Evolutionary conservation across 2,113 vertebrate genomes (phyloP), one percentile per base, ranked within the genome.

Genomic region (Nycticorax nycticorax): DNA sequence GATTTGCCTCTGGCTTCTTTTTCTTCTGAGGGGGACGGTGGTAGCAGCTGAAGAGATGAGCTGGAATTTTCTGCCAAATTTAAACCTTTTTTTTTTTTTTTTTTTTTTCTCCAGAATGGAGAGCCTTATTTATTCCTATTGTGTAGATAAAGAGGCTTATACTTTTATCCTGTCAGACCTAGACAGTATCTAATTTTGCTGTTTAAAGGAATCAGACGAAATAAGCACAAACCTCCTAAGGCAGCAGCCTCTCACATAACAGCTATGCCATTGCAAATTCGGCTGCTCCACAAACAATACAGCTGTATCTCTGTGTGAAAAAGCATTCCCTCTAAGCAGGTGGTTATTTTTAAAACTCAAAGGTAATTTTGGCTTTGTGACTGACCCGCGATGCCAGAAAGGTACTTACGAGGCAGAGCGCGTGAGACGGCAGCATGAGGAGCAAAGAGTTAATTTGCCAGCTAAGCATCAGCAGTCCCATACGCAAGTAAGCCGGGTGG

Each of bases 151-250:
- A 68, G 21, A 81, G n/a, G 52, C 39, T 93, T 94, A 13, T 48
- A 50, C 73, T 95, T 94, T 96, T 82, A 93, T 77, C 48, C 18
- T 83, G 43, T 94, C 74, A 85, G 73, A 95, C 82, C 80, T 94
- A 75, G 84, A 60, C 60, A 81, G 57, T 62, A 67, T 96, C 90
- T 92, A 92, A 90, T 93, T 96, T 93, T 95, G 47, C 76, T 62
- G 28, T 86, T 93, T 74, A 88, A 77, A 93, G 48, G 43, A 92
- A 57, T 92, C 28, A 41, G 35, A 82, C 3, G 5, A 86, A 95
- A 71, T 74, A 88, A 95, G 63, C n/a, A 30, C 74, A 88, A 88
- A 41, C 69, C 78, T 96, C 60, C 52, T 75, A 48, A 91, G 82
- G 91, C 73, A 41, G 53, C 66, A 64, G 69, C 88, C 57, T 82